A percentile compares a stretch with the other conserved stretches of the same genome.
Conservation (phyloP, 2,888 invertebrate genomes). For the Trypoxylon attenuatum region DNA sequence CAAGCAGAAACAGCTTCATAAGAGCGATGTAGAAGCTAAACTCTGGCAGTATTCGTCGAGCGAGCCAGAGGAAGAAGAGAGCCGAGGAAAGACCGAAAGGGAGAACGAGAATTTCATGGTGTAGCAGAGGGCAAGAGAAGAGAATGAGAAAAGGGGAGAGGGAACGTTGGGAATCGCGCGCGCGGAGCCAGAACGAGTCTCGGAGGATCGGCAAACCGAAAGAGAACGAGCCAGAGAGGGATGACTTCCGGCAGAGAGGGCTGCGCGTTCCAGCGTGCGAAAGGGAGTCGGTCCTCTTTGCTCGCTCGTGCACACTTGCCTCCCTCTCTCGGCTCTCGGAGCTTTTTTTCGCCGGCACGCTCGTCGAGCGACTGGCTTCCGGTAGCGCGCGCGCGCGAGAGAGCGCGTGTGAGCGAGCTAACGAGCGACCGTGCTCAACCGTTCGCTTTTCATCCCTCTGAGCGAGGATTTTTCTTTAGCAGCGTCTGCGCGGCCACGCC, state of each 20-base stretch:
- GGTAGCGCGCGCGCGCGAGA: constrained; percentile 15
- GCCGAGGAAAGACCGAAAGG: constrained; percentile 20
- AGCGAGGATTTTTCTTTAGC: constrained; percentile 66
- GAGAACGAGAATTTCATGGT: constrained; percentile 7
- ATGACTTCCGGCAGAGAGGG: constrained; percentile 46
- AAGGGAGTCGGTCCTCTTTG: constrained; percentile 45
- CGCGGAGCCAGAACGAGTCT: constrained; percentile 15
- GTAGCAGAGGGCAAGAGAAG: constrained; percentile 9
- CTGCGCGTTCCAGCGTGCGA: constrained; percentile 48
- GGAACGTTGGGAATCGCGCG: constrained; percentile 22
- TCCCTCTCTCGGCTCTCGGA: constrained; percentile 42
- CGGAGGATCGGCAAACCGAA: constrained; percentile 4
- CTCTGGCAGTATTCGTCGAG: too few relatives aligned
- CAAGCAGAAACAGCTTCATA: too few relatives aligned
- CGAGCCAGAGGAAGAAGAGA: too few relatives aligned
- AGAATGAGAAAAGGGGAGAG: constrained; percentile 18
- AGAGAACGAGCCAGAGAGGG: constrained; percentile 33
- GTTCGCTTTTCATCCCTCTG: constrained; percentile 53
- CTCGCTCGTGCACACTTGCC: constrained; percentile 51
- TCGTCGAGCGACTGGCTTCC: background rate
- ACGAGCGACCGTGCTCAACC: background rate
- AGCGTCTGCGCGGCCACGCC: constrained; percentile 74
- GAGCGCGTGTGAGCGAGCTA: too few relatives aligned
- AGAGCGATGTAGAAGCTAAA: too few relatives aligned
- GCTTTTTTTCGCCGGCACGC: constrained; percentile 7